Conservation (phyloP, 2,888 invertebrate species). For the Tinea pellionella region DNA sequence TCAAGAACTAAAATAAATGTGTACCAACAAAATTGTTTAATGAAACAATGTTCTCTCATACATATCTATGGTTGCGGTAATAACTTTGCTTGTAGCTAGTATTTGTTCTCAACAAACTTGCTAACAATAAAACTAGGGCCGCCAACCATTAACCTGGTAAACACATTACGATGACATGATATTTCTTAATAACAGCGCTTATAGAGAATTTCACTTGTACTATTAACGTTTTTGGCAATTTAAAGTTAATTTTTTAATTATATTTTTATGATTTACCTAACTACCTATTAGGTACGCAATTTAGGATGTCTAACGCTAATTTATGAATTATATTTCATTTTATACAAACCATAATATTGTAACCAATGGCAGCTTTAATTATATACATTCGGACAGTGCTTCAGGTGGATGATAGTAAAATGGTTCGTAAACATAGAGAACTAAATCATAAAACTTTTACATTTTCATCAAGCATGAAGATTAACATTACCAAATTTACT, state of each 20-base stretch:
- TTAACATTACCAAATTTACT: neutral
- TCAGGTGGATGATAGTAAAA: conserved; percentile 6
- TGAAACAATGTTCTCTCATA: neutral
- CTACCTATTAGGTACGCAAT: too few species aligned
- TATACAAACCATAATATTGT: neutral
- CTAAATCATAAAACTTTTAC: conserved; percentile 12
- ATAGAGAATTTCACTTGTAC: too few species aligned
- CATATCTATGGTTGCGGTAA: neutral
- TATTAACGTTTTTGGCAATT: too few species aligned
- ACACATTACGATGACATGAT: neutral
- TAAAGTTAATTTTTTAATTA: too few species aligned
- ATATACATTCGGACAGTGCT: neutral
- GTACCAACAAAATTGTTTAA: neutral
- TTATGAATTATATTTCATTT: too few species aligned
- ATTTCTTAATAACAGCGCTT: too few species aligned
- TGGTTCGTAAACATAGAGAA: neutral
- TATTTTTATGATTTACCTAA: too few species aligned
- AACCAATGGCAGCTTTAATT: neutral
- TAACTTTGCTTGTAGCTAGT: neutral
- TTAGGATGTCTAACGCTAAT: too few species aligned
- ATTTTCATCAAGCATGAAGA: conserved; percentile 9
- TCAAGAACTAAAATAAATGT: neutral
- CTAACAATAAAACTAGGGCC: conserved; percentile 2
- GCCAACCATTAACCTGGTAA: neutral
- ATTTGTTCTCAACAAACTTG: conserved; percentile 5